Evolutionary conservation across 2,113 vertebrate genomes (phyloP).

Genomic region (Anser brachyrhynchus): DNA sequence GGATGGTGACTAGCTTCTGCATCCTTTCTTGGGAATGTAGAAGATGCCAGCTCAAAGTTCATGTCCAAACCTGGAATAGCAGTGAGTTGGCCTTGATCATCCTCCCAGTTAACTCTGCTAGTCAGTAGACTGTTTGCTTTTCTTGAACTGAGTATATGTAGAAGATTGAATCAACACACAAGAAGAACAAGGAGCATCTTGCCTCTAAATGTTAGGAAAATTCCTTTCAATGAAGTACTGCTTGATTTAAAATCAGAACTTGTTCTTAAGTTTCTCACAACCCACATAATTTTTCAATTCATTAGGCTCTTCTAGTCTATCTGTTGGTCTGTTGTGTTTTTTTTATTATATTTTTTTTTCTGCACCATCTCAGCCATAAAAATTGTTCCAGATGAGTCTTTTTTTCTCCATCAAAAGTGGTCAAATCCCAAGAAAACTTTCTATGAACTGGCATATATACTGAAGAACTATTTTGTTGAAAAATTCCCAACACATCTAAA

Average conservation of each 20-base stretch:
- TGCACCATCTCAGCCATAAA: not conserved
- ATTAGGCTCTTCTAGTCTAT: not conserved
- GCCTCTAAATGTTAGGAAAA: not conserved
- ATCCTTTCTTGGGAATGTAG: not conserved
- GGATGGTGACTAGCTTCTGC: not conserved
- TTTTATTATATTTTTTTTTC: not conserved
- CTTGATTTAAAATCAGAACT: not conserved
- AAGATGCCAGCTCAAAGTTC: not conserved
- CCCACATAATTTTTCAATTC: accelerated
- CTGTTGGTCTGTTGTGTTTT: not conserved
- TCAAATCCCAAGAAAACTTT: not conserved
- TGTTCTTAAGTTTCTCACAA: not conserved
- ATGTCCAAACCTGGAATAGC: not conserved
- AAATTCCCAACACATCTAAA: not conserved
- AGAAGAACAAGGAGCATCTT: not conserved
- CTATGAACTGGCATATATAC: not conserved
- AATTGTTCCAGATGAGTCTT: not conserved
- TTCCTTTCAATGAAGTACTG: not conserved
- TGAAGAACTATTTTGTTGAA: not conserved
- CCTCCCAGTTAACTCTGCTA: not conserved
- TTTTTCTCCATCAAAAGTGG: not conserved
- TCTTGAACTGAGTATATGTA: not conserved
- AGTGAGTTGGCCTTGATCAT: not conserved
- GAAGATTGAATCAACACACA: not conserved
- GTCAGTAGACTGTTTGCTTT: not conserved